Conservation (phyloP, 2,113 vertebrate genomes). For the Eclectus roratus region DNA sequence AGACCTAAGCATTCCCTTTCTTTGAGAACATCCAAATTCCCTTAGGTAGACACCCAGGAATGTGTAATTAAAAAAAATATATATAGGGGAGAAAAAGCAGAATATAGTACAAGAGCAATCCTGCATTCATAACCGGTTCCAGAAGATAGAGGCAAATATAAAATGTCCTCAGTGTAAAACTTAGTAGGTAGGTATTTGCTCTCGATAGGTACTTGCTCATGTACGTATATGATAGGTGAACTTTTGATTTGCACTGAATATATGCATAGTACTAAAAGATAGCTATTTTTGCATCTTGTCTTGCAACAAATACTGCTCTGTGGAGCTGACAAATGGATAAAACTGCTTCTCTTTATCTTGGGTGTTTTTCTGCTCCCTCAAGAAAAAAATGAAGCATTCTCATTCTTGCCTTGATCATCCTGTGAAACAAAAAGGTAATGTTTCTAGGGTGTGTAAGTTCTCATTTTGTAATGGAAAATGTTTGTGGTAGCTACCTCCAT, state of each 20-base stretch:
- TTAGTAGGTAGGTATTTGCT: neutral
- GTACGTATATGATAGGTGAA: neutral
- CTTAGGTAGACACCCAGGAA: neutral
- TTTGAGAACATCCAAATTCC: neutral
- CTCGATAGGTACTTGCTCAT: accelerated
- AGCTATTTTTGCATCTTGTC: neutral
- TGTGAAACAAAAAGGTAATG: neutral
- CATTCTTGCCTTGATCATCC: neutral
- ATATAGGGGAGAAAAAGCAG: neutral
- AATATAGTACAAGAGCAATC: neutral
- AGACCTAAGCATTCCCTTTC: neutral
- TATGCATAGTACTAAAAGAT: neutral
- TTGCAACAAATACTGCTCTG: neutral
- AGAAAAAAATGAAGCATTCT: neutral
- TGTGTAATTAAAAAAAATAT: neutral
- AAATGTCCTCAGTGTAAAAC: neutral
- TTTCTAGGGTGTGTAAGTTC: neutral
- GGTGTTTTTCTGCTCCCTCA: neutral
- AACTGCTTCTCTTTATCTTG: neutral
- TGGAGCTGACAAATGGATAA: neutral
- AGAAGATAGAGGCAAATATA: neutral
- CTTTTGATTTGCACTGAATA: neutral
- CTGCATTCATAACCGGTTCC: neutral
- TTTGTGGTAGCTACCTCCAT: accelerated
- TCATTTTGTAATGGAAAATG: neutral